phyloP scores from a whole-genome alignment of 2,113 vertebrate species.

The Lamprotornis superbus region DNA sequence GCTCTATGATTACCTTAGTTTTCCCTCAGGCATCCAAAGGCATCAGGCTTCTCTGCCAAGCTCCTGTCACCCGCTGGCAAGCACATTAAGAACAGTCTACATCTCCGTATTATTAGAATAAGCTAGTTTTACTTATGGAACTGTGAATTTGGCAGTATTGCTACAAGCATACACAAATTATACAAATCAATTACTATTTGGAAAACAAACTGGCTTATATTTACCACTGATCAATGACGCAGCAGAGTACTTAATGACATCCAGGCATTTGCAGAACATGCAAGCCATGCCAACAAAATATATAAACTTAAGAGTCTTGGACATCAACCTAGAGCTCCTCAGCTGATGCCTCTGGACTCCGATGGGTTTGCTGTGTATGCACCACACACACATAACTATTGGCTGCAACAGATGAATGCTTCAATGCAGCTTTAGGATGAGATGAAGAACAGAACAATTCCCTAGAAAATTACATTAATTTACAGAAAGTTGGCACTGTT shows the following conservation, averaged over 20 bases:
- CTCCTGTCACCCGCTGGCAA: conserved; percentile 4
- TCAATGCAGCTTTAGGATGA: not conserved
- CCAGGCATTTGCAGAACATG: not conserved
- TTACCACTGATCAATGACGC: conserved; percentile 2
- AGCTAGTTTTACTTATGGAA: conserved; percentile 17
- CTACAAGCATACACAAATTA: conserved; percentile 13
- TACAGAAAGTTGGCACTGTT: not conserved
- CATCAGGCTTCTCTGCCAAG: conserved; percentile 12
- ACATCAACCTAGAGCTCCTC: not conserved
- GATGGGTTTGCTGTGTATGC: not conserved
- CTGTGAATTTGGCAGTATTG: conserved; percentile 7
- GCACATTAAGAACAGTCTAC: not conserved
- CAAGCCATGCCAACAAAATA: not conserved
- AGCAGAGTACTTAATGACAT: not conserved
- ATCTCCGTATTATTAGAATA: conserved; percentile 23
- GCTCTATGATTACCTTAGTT: not conserved
- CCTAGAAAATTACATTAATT: not conserved
- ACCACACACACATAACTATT: not conserved
- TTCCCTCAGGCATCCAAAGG: not conserved
- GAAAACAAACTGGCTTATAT: conserved; percentile 39
- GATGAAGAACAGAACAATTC: not conserved
- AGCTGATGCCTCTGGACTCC: not conserved
- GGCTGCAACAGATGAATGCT: not conserved
- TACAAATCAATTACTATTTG: conserved; percentile 33
- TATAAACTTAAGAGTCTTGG: not conserved